Conservation (phyloP, 1,140 invertebrate genomes). For the Caerostris darwini region DNA sequence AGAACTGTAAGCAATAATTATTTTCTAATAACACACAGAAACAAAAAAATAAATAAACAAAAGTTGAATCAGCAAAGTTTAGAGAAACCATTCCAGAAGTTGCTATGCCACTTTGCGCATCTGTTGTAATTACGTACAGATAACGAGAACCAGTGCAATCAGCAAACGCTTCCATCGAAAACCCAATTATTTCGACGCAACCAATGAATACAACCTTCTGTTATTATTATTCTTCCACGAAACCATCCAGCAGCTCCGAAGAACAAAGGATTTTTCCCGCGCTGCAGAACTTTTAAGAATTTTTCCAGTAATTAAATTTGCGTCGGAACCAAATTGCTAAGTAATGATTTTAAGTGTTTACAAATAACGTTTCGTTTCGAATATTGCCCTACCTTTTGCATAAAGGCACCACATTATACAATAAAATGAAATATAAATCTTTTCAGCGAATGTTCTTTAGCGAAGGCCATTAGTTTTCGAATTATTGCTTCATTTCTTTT, state of each 20-base stretch:
- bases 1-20: not conserved
- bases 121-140: not conserved
- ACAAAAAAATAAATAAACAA: not conserved
- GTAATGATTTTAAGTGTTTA: constrained; percentile 57
- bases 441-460: not conserved
- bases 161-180: not conserved
- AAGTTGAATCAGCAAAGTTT: not conserved
- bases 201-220: not conserved
- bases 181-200: constrained; percentile 34
- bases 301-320: constrained; percentile 38
- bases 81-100: not conserved
- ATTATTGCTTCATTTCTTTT: not conserved
- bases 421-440: constrained; percentile 37
- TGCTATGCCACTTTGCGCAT: not conserved
- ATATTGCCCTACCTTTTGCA: not conserved
- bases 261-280: not conserved
- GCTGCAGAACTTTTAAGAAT: constrained; percentile 15
- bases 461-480: not conserved
- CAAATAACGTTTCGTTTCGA: constrained; percentile 22
- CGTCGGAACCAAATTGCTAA: not conserved
- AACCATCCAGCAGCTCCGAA: not conserved
- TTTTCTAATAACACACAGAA: not conserved
- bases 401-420: not conserved
- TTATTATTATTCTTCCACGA: not conserved
- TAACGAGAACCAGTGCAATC: not conserved